Conservation (phyloP, 2,888 invertebrate species). For the Epicampocera succincta region DNA sequence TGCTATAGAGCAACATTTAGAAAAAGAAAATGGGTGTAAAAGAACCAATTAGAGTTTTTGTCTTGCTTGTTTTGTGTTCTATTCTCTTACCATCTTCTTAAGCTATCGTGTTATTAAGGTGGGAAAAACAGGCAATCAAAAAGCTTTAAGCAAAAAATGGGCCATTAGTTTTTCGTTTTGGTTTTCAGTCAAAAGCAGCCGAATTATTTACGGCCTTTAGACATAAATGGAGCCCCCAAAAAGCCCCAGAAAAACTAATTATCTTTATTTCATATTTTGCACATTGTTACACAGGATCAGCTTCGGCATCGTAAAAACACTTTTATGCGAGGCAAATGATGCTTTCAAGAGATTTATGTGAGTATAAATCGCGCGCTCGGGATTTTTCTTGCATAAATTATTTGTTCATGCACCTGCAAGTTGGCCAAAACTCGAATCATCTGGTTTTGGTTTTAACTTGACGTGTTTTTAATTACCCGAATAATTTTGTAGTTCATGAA, state of each 20-base stretch:
- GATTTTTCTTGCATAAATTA: too few species aligned
- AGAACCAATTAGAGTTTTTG: conserved; percentile 26
- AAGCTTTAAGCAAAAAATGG: conserved; percentile 48
- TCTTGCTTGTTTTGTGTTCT: conserved; percentile 12
- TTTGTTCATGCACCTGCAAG: too few species aligned
- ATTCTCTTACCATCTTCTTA: conserved; percentile 14
- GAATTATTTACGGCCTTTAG: conserved; percentile 41
- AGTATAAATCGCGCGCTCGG: too few species aligned
- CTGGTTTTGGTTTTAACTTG: too few species aligned
- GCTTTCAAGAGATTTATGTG: too few species aligned
- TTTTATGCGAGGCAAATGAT: too few species aligned
- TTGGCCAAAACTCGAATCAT: too few species aligned
- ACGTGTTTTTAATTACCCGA: too few species aligned
- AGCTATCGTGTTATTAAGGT: neutral
- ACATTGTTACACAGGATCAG: neutral
- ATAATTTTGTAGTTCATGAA: too few species aligned
- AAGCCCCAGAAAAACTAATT: neutral
- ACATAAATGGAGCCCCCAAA: neutral
- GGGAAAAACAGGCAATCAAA: neutral
- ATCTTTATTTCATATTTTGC: too few species aligned
- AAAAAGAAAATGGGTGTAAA: conserved; percentile 32
- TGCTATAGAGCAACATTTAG: conserved; percentile 3
- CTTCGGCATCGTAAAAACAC: too few species aligned
- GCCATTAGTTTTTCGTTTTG: conserved; percentile 44
- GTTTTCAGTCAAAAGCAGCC: conserved; percentile 28